Evolutionary conservation across 2,797 vertebrate genomes (phyloP).

Genomic region (Enteromius mattozi): DNA sequence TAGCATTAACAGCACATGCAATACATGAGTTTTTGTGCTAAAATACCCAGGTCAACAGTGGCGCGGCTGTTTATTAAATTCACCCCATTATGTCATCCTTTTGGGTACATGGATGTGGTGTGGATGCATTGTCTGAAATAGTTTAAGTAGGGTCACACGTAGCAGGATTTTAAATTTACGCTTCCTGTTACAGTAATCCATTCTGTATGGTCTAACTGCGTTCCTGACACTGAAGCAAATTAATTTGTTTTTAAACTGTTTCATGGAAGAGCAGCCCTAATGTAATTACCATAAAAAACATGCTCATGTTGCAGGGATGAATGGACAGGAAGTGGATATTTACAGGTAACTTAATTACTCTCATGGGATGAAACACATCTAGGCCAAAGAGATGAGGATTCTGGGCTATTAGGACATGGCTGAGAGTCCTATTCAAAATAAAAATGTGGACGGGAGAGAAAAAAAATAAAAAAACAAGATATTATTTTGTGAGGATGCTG

Average conservation of each 20-base stretch:
- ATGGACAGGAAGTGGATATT: conserved; percentile 76
- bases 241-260: conserved; percentile 70
- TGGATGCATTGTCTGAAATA: conserved; percentile 17
- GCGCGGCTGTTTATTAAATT: background rate
- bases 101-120: background rate
- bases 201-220: conserved; percentile 11
- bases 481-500: conserved; percentile 58
- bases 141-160: background rate
- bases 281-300: conserved; percentile 79
- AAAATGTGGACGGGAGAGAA: conserved; percentile 71
- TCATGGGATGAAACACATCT: conserved; percentile 81
- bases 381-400: conserved; percentile 80
- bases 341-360: conserved; percentile 84
- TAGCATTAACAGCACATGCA: background rate
- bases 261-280: conserved; percentile 72
- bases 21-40: background rate
- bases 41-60: background rate
- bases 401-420: conserved; percentile 63
- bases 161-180: conserved; percentile 5
- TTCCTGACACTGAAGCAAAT: conserved; percentile 41
- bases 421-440: conserved; percentile 57
- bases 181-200: conserved; percentile 27
- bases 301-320: conserved; percentile 73
- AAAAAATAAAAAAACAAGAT: conserved; percentile 57
- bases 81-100: background rate